Evolutionary conservation across 2,797 vertebrate species (phyloP).

Genomic region (Pseudocheirus occidentalis): DNA sequence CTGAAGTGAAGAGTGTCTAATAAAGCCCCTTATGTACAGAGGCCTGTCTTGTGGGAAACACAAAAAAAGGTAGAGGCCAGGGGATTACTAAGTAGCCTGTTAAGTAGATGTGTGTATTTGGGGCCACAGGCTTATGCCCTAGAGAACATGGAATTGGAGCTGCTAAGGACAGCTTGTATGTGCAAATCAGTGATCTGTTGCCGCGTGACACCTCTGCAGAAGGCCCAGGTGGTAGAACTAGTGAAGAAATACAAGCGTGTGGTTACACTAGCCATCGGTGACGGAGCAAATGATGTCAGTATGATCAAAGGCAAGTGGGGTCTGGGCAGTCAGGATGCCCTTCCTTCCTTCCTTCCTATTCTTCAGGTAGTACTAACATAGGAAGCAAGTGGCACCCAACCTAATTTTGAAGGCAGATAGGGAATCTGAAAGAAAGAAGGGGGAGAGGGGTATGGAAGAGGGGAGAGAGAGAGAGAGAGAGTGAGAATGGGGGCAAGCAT

Average conservation of each 20-base stretch:
- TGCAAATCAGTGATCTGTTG: constrained; percentile 96
- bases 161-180: constrained; percentile 91
- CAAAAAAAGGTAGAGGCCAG: neutral
- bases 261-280: constrained; percentile 94
- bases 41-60: constrained; percentile 4
- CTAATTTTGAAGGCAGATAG: neutral
- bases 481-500: too few relatives aligned
- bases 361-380: neutral
- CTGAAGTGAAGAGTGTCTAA: neutral
- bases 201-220: constrained; percentile 95
- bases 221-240: constrained; percentile 95
- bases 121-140: constrained; percentile 89
- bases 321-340: neutral
- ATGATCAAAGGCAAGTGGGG: constrained; percentile 94
- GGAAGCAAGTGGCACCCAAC: neutral
- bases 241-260: constrained; percentile 95
- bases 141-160: constrained; percentile 90
- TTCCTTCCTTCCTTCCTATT: neutral
- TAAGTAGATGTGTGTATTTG: constrained; percentile 46
- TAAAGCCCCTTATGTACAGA: neutral
- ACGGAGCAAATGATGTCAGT: constrained; percentile 95
- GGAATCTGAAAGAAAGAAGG: neutral
- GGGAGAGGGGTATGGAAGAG: too few relatives aligned
- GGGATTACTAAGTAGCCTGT: neutral
- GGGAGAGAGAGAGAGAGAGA: neutral